Evolutionary conservation across 23 tunicate species (phyloP), one percentile per base, ranked within the genome.

Genomic region (Trididemnum miniatum): DNA sequence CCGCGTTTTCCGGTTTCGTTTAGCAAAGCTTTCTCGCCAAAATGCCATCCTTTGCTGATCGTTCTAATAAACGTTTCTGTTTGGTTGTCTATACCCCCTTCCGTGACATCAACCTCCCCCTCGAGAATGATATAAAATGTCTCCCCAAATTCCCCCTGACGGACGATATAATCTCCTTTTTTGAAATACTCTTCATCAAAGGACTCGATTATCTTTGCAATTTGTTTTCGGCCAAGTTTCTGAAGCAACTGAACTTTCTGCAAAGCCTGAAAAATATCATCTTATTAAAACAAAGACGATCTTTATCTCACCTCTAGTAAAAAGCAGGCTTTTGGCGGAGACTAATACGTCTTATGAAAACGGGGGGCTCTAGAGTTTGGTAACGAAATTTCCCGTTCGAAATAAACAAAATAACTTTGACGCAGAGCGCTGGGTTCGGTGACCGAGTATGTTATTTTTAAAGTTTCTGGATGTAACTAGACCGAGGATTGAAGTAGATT

Each of bases 1-100:
- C 83, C 81, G 9, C 93, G 77, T 22, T 76, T 71, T 0, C 97
- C 97, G 44, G 80, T 82, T 71, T 96, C 96, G 65, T 65, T 80
- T 36, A 66, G 86, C 34, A 96, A 35, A 4, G 99, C 99, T 35
- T 83, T 87, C 77, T 96, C 99, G 66, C 99, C 99, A 87, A 96
- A 96, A 49, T 86, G 89, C 20, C 71, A 81, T 12, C 99, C 99
- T 65, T 76, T 80, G 37, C 77, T 66, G 1, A 96, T 31, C 20
- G 80, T 77, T 35, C 96, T 65, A 30, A 90, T 80, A 49, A 72
- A 91, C 2, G 71, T 72, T 35, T 92, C 92, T 3, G 44, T n/a
- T 0, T 27, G 79, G 29, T 38, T 72, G 4, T 73, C 59, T 31
- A 4, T 35, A 1, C 40, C 38, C 30, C 37, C 12, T 31, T 49